These are phyloP conservation scores for Nycteola revayana DNA, from an alignment of 2,888 invertebrate genomes.

Conservation along the genomic window DNA sequence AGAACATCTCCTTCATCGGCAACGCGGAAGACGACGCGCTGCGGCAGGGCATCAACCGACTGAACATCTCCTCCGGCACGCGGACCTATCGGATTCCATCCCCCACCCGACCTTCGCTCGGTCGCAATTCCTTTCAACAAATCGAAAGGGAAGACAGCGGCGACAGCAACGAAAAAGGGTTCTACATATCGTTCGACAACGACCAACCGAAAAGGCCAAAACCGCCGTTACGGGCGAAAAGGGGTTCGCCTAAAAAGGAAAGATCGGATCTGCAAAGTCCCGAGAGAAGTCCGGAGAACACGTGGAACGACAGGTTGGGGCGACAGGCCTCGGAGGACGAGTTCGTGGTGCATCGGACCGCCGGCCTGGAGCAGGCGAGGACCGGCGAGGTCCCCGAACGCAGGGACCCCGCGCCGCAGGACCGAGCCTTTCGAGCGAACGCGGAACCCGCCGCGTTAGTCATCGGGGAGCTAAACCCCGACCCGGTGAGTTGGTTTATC, in stretches of 20 bases:
- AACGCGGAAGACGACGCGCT: constrained; percentile 82
- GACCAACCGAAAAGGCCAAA: constrained; percentile 94
- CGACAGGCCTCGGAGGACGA: constrained; percentile 41
- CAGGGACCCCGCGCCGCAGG: constrained; percentile 47
- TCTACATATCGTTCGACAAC: constrained; percentile 96
- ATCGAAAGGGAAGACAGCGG: constrained; percentile 59
- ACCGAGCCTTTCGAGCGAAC: constrained; percentile 37
- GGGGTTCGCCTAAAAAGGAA: constrained; percentile 90
- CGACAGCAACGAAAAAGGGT: constrained; percentile 88
- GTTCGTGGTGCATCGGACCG: constrained; percentile 44
- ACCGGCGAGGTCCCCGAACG: constrained; percentile 43
- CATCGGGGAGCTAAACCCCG: constrained; percentile 68
- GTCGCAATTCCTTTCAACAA: constrained; percentile 87
- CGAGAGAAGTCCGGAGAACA: constrained; percentile 54
- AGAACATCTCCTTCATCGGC: constrained; percentile 95
- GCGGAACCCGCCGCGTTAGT: constrained; percentile 68
- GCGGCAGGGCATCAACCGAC: constrained; percentile 86
- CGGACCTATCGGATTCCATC: constrained; percentile 95
- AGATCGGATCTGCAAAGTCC: constrained; percentile 53
- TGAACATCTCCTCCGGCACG: constrained; percentile 93
- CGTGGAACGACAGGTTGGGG: constrained; percentile 48
- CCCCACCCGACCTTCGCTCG: constrained; percentile 88
- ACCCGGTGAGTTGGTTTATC: constrained; percentile 71
- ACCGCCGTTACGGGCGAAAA: constrained; percentile 90
- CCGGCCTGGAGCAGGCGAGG: constrained; percentile 33